Percentiles rank a stretch among this genome's conserved stretches.
These are phyloP conservation scores for Sphyrna mokarran DNA, from an alignment of 2,113 vertebrate species.

Conservation along the genomic window DNA sequence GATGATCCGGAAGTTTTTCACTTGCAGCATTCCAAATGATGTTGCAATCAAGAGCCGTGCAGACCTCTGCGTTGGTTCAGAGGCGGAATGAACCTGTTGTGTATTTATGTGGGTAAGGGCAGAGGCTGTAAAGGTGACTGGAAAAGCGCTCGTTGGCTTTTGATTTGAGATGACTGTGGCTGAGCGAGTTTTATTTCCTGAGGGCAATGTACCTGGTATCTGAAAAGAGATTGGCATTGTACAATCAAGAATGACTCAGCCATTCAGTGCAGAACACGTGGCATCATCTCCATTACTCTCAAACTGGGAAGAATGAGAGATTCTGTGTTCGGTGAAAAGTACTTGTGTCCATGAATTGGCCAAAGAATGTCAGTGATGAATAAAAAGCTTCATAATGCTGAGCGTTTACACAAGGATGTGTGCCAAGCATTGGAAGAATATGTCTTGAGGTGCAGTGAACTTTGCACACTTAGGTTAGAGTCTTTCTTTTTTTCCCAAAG, in stretches of 20 bases:
- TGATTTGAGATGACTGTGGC: background rate
- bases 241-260: background rate
- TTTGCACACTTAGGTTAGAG: background rate
- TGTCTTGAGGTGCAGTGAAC: background rate
- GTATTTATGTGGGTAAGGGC: background rate
- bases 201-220: background rate
- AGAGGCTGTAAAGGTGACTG: background rate
- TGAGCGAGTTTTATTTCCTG: background rate
- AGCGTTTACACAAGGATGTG: background rate
- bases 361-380: background rate
- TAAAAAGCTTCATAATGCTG: background rate
- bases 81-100: background rate
- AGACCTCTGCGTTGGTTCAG: background rate
- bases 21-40: background rate
- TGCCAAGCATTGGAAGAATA: background rate
- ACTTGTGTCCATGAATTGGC: background rate
- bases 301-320: background rate
- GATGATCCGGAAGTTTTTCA: background rate
- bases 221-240: background rate
- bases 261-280: background rate
- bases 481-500: background rate
- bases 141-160: background rate
- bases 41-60: background rate
- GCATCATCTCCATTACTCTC: background rate
- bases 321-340: background rate